Conservation (phyloP, 2,113 vertebrate genomes). For the Piaya cayana region DNA sequence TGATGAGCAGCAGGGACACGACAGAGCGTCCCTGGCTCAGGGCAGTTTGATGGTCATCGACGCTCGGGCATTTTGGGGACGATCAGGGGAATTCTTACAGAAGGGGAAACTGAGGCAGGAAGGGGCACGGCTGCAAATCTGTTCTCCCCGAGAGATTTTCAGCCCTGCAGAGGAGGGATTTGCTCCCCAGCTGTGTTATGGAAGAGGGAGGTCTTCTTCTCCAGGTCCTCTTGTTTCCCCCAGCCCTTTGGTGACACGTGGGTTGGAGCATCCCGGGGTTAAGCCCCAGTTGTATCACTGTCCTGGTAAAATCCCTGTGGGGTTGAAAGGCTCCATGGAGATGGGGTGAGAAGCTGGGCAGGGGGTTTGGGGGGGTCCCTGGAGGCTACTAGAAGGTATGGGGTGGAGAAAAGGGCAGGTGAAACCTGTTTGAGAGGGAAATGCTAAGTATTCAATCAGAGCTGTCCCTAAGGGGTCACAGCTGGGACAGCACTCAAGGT, state of each 20-base stretch:
- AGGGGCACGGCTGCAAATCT: background rate
- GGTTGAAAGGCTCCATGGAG: rapidly evolving
- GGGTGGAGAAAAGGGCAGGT: background rate
- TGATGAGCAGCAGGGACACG: rapidly evolving
- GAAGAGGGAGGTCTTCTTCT: background rate
- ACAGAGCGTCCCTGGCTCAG: rapidly evolving
- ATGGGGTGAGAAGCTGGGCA: background rate
- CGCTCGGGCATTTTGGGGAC: background rate
- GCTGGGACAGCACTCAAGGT: background rate
- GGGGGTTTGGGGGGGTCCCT: background rate
- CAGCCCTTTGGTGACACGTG: rapidly evolving
- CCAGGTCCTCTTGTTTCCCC: rapidly evolving
- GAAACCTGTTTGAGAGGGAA: background rate
- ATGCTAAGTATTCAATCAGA: background rate
- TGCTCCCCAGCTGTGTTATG: rapidly evolving
- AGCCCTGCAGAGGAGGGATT: background rate
- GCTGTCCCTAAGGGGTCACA: background rate
- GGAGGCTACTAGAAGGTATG: background rate
- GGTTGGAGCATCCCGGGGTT: background rate
- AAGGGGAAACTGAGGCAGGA: background rate
- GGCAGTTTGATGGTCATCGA: rapidly evolving
- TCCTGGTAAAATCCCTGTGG: rapidly evolving
- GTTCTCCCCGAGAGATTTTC: background rate
- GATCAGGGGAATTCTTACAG: too few relatives aligned
- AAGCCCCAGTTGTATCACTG: background rate